Evolutionary conservation across 2,797 vertebrate species (phyloP).

Genomic region (Gadopsis bispinosus): DNA sequence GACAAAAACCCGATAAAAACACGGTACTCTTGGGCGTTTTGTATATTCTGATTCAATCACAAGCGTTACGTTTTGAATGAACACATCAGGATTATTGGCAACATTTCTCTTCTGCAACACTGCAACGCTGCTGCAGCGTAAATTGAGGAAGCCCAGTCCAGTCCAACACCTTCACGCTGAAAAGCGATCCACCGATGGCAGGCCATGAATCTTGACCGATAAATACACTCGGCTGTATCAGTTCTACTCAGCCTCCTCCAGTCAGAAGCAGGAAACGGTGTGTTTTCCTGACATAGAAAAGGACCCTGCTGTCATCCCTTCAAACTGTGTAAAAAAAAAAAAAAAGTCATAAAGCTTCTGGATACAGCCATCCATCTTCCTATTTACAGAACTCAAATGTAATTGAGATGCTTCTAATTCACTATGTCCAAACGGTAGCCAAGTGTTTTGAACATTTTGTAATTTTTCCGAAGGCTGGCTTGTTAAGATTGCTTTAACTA

Average conservation of each 20-base stretch:
- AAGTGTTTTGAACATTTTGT: slow-evolving; percentile 54
- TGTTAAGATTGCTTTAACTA: slow-evolving; percentile 57
- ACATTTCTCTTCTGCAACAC: slow-evolving; percentile 55
- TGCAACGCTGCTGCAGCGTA: slow-evolving; percentile 35
- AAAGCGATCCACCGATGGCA: slow-evolving; percentile 68
- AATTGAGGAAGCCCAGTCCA: slow-evolving; percentile 53
- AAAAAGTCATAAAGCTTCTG: slow-evolving; percentile 54
- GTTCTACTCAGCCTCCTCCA: slow-evolving; percentile 60
- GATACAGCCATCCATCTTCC: slow-evolving; percentile 35
- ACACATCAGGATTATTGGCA: slow-evolving; percentile 51
- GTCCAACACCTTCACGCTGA: slow-evolving; percentile 63
- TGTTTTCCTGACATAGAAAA: slow-evolving; percentile 42
- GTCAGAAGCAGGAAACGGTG: slow-evolving; percentile 54
- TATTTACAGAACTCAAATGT: slow-evolving; percentile 16
- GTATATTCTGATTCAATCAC: background rate
- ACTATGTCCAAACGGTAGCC: slow-evolving; percentile 35
- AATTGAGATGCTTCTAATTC: slow-evolving; percentile 55
- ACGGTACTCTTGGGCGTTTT: background rate
- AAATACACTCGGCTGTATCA: slow-evolving; percentile 64
- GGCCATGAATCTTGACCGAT: slow-evolving; percentile 73
- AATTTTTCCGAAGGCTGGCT: slow-evolving; percentile 48
- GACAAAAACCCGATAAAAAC: background rate
- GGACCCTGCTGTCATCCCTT: slow-evolving; percentile 38
- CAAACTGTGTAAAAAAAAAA: slow-evolving; percentile 40
- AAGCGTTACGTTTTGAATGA: slow-evolving; percentile 13